Evolutionary conservation across 2,797 vertebrate species (phyloP).

Genomic region (Apodemus agrarius): DNA sequence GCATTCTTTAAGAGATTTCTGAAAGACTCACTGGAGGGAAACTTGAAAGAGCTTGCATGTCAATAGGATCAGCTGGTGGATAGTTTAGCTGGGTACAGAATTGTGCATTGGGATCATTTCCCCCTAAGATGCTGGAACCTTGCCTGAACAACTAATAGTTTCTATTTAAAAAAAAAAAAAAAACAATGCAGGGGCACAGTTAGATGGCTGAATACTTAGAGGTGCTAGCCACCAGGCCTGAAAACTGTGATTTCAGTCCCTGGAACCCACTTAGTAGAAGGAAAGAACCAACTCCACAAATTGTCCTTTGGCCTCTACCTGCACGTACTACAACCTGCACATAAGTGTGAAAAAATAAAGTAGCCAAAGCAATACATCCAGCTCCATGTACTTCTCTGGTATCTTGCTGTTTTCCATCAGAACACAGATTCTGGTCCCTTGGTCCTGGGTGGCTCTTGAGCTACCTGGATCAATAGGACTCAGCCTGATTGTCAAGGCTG

Average conservation of each 20-base stretch:
- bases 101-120: not conserved
- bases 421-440: not conserved
- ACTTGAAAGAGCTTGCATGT: not conserved
- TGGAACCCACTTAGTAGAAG: not conserved
- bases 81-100: not conserved
- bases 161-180: not conserved
- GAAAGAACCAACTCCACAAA: not conserved
- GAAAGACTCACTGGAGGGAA: not conserved
- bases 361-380: not conserved
- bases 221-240: not conserved
- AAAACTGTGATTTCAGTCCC: not conserved
- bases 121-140: not conserved
- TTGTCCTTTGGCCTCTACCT: not conserved
- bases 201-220: not conserved
- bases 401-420: not conserved
- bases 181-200: not conserved
- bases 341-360: not conserved
- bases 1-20: not conserved
- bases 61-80: not conserved
- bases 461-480: not conserved
- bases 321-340: no score
- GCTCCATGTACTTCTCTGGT: not conserved
- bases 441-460: not conserved
- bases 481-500: not conserved
- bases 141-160: not conserved